Conservation (phyloP, 2,888 invertebrate genomes). For the Tanytarsus gracilentus region DNA sequence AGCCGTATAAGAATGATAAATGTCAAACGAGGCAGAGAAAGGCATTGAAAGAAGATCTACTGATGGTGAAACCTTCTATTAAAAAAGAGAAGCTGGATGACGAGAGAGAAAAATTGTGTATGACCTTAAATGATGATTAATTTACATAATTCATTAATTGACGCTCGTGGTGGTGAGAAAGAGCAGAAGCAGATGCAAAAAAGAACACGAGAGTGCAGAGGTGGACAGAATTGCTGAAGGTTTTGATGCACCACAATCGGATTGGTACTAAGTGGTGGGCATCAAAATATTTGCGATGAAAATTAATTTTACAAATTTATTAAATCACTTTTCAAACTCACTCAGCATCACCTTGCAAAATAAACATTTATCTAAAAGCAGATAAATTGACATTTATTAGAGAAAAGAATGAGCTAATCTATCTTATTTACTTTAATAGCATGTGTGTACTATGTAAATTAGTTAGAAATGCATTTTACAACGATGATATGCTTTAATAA, state of each 20-base stretch:
- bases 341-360: too few relatives aligned
- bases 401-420: background rate
- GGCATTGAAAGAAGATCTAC: background rate
- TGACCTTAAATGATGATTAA: slow-evolving; percentile 22
- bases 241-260: too few relatives aligned
- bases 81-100: background rate
- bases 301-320: too few relatives aligned
- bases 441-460: slow-evolving; percentile 25
- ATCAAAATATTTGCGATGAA: too few relatives aligned
- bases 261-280: too few relatives aligned
- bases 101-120: background rate
- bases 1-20: slow-evolving; percentile 3
- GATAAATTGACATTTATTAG: background rate
- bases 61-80: background rate
- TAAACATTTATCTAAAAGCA: too few relatives aligned
- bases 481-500: background rate
- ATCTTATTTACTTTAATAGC: slow-evolving; percentile 18
- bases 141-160: slow-evolving; percentile 27
- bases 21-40: background rate
- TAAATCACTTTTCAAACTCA: too few relatives aligned
- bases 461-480: background rate
- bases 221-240: slow-evolving; percentile 15
- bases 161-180: background rate
- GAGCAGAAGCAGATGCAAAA: background rate
- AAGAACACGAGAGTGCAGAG: background rate